Evolutionary conservation across 1,140 invertebrate genomes (phyloP).

Genomic region (Drosophila sp.): DNA sequence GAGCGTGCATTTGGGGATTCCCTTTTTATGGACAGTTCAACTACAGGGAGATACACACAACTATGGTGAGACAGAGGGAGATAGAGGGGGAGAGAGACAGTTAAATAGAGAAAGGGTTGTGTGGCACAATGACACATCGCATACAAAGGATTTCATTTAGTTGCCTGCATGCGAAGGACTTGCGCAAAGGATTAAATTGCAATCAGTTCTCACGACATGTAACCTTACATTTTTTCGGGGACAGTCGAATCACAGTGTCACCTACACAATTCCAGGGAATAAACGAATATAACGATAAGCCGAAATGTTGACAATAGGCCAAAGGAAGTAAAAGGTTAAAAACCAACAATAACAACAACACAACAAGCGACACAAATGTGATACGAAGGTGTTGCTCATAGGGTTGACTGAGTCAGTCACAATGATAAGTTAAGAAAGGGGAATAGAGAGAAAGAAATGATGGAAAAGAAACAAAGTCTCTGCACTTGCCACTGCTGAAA

Average conservation of each 20-base stretch:
- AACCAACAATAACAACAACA: constrained; percentile 49
- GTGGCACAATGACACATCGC: constrained; percentile 35
- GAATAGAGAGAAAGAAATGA: constrained; percentile 17
- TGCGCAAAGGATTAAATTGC: constrained; percentile 68
- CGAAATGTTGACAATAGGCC: constrained; percentile 39
- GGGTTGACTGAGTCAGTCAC: constrained; percentile 60
- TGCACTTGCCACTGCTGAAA: constrained; percentile 56
- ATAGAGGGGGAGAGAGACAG: neutral
- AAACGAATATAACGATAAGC: constrained; percentile 35
- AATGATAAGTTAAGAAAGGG: constrained; percentile 42
- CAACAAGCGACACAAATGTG: constrained; percentile 3
- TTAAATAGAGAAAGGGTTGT: constrained; percentile 30
- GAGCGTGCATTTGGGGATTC: constrained; percentile 66
- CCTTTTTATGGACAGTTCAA: constrained; percentile 35
- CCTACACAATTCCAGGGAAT: constrained; percentile 50
- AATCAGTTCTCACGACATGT: constrained; percentile 62
- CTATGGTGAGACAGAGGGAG: neutral
- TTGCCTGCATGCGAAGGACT: constrained; percentile 16
- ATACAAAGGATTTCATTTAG: constrained; percentile 10
- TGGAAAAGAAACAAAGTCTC: constrained; percentile 39
- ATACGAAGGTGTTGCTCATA: constrained; percentile 54
- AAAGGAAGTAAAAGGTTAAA: constrained; percentile 70
- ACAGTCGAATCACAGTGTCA: constrained; percentile 22
- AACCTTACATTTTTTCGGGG: constrained; percentile 51
- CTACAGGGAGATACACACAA: too few relatives aligned